A percentile compares a stretch with the other conserved stretches of the same genome.
These are phyloP conservation scores for Pantherophis guttatus DNA, from an alignment of 2,113 vertebrate genomes.

Conservation along the genomic window DNA sequence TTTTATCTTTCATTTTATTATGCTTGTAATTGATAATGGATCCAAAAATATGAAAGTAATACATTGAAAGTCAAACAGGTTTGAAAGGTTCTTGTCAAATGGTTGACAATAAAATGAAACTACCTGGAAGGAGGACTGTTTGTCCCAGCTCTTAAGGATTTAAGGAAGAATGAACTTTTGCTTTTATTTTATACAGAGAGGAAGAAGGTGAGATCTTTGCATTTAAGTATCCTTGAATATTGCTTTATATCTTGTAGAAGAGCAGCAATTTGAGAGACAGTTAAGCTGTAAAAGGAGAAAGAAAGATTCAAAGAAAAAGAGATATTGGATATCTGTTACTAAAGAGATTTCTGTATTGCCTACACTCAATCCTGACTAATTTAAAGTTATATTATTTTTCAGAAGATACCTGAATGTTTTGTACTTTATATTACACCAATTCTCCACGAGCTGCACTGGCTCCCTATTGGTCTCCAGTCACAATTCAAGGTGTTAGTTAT, in stretches of 20 bases:
- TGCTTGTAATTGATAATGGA: background rate
- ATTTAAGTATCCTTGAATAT: background rate
- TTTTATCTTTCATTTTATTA: background rate
- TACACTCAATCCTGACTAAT: constrained; percentile 16
- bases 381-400: constrained; percentile 23
- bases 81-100: background rate
- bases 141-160: constrained; percentile 11
- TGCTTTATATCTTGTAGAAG: background rate
- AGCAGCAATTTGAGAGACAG: constrained; percentile 2
- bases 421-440: background rate
- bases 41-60: background rate
- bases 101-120: background rate
- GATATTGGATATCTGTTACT: constrained; percentile 8
- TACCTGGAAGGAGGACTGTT: rapidly evolving
- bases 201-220: background rate
- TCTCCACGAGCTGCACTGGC: too few species aligned
- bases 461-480: too few species aligned
- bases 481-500: too few species aligned
- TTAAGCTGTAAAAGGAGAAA: constrained; percentile 17
- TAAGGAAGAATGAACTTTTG: background rate
- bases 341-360: constrained; percentile 21
- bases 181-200: background rate
- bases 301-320: constrained; percentile 8
- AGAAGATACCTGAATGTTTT: background rate
- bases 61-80: background rate